Percentiles rank a stretch among this genome's conserved stretches.
phyloP scores from a whole-genome alignment of 2,888 invertebrate species.

The Diaperis boleti region DNA sequence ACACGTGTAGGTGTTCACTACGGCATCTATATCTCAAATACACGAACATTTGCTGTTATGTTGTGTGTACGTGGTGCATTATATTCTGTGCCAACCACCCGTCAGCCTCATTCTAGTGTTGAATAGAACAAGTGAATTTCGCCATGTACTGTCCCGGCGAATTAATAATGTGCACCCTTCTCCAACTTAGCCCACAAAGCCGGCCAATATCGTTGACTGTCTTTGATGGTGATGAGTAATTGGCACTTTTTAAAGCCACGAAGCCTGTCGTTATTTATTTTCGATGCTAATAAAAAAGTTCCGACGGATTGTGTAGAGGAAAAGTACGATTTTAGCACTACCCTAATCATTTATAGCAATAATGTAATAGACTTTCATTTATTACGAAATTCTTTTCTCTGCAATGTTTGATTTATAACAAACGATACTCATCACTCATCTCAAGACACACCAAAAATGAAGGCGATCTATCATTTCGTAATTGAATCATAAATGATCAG shows the following conservation, averaged over 20 bases:
- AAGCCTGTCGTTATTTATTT: conserved; percentile 22
- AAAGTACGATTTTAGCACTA: neutral
- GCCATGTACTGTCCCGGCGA: conserved; percentile 29
- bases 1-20: conserved; percentile 42
- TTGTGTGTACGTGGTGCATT: conserved; percentile 30
- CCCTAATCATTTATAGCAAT: neutral
- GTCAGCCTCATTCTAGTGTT: conserved; percentile 10
- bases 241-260: conserved; percentile 21
- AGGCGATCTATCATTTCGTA: neutral
- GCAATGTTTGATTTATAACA: neutral
- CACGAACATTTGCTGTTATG: conserved; percentile 30
- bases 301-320: too few species aligned
- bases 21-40: conserved; percentile 41
- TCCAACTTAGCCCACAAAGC: conserved; percentile 23
- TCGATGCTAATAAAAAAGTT: conserved; percentile 14
- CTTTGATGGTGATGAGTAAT: conserved; percentile 34
- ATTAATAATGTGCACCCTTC: conserved; percentile 32
- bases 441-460: neutral
- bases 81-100: conserved; percentile 17
- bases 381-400: neutral
- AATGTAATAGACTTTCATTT: neutral
- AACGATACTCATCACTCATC: neutral
- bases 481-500: too few species aligned
- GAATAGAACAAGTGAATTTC: conserved; percentile 32
- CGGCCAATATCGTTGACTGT: conserved; percentile 27